A percentile compares a stretch with the other conserved stretches of the same genome.
phyloP scores from a whole-genome alignment of 2,113 vertebrate genomes.

The Shinisaurus crocodilurus region DNA sequence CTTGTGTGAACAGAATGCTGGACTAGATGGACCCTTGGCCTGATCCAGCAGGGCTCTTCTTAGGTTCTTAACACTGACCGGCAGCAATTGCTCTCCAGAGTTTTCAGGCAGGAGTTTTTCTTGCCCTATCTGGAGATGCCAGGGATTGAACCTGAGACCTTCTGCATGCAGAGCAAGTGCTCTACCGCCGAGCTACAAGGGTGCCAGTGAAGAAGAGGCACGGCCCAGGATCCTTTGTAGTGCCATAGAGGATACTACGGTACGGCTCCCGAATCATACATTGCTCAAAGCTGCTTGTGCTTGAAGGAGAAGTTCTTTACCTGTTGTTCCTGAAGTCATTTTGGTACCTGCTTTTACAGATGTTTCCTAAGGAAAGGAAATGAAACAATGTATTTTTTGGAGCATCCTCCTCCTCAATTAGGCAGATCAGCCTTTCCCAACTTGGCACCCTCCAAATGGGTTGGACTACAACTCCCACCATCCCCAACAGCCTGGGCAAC shows the following conservation, averaged over 20 bases:
- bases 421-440: background rate
- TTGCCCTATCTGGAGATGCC: too few species aligned
- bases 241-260: background rate
- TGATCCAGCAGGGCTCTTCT: too few species aligned
- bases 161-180: background rate
- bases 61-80: too few species aligned
- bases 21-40: too few species aligned
- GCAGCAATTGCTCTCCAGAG: too few species aligned
- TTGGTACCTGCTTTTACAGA: slow-evolving; percentile 44
- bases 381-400: background rate
- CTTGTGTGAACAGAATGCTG: too few species aligned
- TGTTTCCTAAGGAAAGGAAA: slow-evolving; percentile 61
- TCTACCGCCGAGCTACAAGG: too few species aligned
- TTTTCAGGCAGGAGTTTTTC: too few species aligned
- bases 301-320: slow-evolving; percentile 39
- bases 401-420: too few species aligned
- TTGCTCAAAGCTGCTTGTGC: background rate
- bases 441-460: background rate
- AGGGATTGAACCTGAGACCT: too few species aligned
- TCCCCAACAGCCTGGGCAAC: background rate
- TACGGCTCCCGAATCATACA: background rate
- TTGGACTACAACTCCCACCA: background rate
- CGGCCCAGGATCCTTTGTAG: background rate
- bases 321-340: slow-evolving; percentile 62
- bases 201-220: background rate